A percentile compares a stretch with the other conserved stretches of the same genome.
These are phyloP conservation scores for Eulemur macaco DNA, from an alignment of 2,113 vertebrate species.

Conservation along the genomic window DNA sequence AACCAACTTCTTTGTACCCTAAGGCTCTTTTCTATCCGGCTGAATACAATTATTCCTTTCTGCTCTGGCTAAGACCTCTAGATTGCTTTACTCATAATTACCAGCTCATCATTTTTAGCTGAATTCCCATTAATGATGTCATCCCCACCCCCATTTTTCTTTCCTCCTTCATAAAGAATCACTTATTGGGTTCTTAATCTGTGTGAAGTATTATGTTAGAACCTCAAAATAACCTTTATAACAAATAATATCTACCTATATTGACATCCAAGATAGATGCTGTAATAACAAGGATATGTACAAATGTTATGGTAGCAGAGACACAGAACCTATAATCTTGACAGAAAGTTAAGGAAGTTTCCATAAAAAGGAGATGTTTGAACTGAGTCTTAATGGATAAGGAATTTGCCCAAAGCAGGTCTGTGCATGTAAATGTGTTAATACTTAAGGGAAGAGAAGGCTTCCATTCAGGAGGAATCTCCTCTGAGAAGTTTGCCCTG, in stretches of 20 bases:
- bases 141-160: not conserved
- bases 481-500: not conserved
- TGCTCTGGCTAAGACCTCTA: not conserved
- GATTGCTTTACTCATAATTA: not conserved
- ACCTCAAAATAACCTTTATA: not conserved
- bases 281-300: not conserved
- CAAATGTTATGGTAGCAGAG: not conserved
- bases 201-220: not conserved
- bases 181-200: not conserved
- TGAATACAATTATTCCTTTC: not conserved
- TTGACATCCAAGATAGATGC: not conserved
- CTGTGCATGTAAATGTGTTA: not conserved
- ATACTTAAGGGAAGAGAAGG: too few relatives aligned
- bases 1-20: not conserved
- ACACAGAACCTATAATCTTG: not conserved
- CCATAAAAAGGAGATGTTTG: not conserved
- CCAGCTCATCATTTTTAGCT: not conserved
- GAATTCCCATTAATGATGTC: not conserved
- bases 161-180: not conserved
- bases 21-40: not conserved
- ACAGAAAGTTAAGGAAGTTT: not conserved
- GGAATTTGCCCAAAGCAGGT: not conserved
- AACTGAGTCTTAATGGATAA: not conserved
- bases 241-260: not conserved
- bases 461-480: not conserved